A percentile compares a stretch with the other conserved stretches of the same genome.
These are phyloP conservation scores for Atta colombica DNA, from an alignment of 1,140 invertebrate species.

Conservation along the genomic window DNA sequence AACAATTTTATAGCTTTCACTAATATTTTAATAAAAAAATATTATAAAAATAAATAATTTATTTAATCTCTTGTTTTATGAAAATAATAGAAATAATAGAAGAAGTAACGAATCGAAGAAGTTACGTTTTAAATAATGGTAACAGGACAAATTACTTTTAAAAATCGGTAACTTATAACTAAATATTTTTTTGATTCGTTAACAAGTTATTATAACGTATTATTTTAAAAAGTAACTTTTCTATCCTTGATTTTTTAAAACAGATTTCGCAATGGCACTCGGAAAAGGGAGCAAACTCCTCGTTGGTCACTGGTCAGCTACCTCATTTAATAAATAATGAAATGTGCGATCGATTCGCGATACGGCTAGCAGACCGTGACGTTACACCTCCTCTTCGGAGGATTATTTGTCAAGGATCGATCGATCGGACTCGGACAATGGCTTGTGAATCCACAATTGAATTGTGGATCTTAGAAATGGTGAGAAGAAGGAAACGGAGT, in stretches of 20 bases:
- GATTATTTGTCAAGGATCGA: conserved; percentile 64
- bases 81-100: too few species aligned
- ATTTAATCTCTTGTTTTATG: too few species aligned
- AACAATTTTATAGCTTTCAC: too few species aligned
- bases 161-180: too few species aligned
- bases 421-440: conserved; percentile 26
- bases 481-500: background rate
- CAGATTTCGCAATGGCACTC: conserved; percentile 42
- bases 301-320: conserved; percentile 63
- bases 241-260: conserved; percentile 34
- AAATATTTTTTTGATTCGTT: too few species aligned
- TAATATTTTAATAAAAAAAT: too few species aligned
- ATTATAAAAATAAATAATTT: too few species aligned
- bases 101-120: too few species aligned
- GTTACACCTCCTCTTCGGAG: background rate
- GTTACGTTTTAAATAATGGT: too few species aligned
- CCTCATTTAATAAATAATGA: conserved; percentile 67
- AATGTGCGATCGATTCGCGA: conserved; percentile 46
- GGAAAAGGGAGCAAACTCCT: conserved; percentile 17
- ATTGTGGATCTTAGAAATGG: conserved; percentile 27
- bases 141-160: too few species aligned
- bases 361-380: conserved; percentile 16
- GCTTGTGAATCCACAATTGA: background rate
- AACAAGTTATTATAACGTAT: too few species aligned
- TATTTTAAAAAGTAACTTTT: too few species aligned